These are phyloP conservation scores for Omphaloscelis lunosa DNA, from an alignment of 2,888 invertebrate species.

Conservation along the genomic window DNA sequence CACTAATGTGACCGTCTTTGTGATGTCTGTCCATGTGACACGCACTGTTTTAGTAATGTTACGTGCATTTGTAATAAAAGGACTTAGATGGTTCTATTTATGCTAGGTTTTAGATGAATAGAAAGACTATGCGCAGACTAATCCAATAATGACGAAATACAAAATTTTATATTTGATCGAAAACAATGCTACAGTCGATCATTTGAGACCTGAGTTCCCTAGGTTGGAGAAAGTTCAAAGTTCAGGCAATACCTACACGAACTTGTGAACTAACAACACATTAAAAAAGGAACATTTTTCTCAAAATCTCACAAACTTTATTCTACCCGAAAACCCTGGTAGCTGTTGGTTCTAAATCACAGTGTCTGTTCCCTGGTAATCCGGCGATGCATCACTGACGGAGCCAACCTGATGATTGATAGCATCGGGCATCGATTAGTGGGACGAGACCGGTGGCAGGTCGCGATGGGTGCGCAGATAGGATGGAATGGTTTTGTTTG, in stretches of 20 bases:
- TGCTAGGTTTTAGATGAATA: background rate
- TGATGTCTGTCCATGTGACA: background rate
- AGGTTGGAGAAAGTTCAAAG: background rate
- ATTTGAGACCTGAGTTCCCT: background rate
- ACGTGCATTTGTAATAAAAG: background rate
- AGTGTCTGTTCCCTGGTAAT: conserved; percentile 47
- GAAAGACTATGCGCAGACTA: background rate
- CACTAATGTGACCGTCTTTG: background rate
- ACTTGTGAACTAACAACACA: background rate
- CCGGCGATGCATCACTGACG: conserved; percentile 61
- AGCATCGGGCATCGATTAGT: conserved; percentile 47
- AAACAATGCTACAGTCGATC: background rate
- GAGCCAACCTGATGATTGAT: conserved; percentile 60
- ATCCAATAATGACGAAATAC: background rate
- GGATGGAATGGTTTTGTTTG: background rate
- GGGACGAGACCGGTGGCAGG: background rate
- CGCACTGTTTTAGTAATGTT: background rate
- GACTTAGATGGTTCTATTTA: background rate
- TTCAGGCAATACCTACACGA: too few species aligned
- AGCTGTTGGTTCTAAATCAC: conserved; percentile 43
- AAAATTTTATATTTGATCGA: background rate
- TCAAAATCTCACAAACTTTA: background rate
- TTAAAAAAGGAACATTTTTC: background rate
- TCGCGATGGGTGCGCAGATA: conserved; percentile 32
- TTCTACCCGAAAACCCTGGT: conserved; percentile 1